phyloP scores from a whole-genome alignment of 1,140 invertebrate genomes.

The Gonioctena quinquepunctata region DNA sequence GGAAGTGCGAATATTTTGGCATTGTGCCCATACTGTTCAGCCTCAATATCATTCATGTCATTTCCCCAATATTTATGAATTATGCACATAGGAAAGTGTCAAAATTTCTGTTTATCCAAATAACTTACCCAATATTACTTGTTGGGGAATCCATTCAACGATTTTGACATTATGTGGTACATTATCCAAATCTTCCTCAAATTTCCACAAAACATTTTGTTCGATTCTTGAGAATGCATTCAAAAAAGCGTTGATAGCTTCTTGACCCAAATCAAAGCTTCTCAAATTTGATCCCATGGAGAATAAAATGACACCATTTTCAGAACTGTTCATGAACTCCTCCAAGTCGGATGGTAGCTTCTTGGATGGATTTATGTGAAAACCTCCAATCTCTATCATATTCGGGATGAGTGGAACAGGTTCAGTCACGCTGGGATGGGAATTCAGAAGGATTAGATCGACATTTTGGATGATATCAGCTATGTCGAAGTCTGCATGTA shows the following conservation, averaged over 20 bases:
- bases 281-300: conserved; percentile 65
- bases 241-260: conserved; percentile 53
- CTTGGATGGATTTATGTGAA: conserved; percentile 49
- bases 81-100: no score
- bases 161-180: conserved; percentile 26
- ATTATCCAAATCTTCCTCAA: conserved; percentile 55
- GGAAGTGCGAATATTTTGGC: no score
- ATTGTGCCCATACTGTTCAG: no score
- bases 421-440: conserved; percentile 40
- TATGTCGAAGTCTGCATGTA: conserved; percentile 56
- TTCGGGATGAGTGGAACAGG: conserved; percentile 51
- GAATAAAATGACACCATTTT: conserved; percentile 64
- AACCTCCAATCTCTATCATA: conserved; percentile 59
- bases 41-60: no score
- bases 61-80: no score
- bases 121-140: conserved; percentile 32
- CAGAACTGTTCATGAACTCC: conserved; percentile 57
- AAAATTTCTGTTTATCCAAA: no score
- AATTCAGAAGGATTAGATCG: conserved; percentile 53
- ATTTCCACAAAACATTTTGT: conserved; percentile 61
- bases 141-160: conserved; percentile 27
- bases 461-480: conserved; percentile 58
- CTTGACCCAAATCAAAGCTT: conserved; percentile 57
- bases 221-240: conserved; percentile 57
- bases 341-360: conserved; percentile 55